Base-by-base conservation (phyloP, 2,888 invertebrate genomes). In the Ochropacha duplaris region DNA sequence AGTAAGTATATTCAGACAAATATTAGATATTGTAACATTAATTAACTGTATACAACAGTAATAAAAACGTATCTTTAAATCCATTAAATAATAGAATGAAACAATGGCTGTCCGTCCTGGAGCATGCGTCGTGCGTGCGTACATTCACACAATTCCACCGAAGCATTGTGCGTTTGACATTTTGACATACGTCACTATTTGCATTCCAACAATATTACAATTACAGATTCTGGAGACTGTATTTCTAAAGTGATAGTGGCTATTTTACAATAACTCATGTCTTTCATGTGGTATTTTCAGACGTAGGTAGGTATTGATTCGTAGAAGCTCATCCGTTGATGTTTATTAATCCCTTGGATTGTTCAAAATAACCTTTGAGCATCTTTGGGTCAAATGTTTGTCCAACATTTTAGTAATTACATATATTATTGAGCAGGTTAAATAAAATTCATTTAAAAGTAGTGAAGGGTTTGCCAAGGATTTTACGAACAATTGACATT, bases 281-380 rank as follows among this genome's bases (percentile, higher is more conserved):
- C 49, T 44, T 22, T 11, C 12, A 39, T 63, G 28, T 70, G 63
- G 58, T 59, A 5, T 54, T 54, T 8, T 49, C 61, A 73, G 76
- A 79, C 79, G 79, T 68, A 66, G n/a, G n/a, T n/a, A n/a, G n/a
- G 62, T 64, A 77, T 76, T 72, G 76, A 74, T 79, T 78, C 78
- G 69, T 68, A 59, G 79, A 79, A 78, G 67, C 74, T 72, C 71
- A 69, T 64, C 62, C 70, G 66, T 65, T 60, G 64, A 63, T 72
- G 61, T 68, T 66, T 66, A 62, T 60, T 56, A 56, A 50, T 55
- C 58, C 19, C 16, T 19, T 52, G 19, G 19, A 44, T 59, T 59
- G 59, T 49, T 51, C n/a, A 51, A 26, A 51, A 51, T 26, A 4
- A 31, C 31, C 11, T 31, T 31, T 31, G 8, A 28, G 9, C 9